Percentiles rank a stretch among this genome's conserved stretches.
phyloP scores from a whole-genome alignment of 2,888 invertebrate species.

The Rotaria socialis region DNA sequence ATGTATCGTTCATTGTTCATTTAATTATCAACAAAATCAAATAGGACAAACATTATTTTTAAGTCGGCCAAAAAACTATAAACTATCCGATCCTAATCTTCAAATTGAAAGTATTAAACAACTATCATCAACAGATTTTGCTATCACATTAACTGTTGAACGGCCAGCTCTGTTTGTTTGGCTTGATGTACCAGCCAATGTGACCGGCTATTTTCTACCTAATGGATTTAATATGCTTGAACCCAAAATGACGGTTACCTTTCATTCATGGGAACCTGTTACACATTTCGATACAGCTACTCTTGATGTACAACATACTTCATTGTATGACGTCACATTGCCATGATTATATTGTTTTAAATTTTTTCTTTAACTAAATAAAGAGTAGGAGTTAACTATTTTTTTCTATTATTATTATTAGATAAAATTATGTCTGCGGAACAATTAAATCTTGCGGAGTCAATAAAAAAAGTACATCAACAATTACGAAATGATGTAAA shows the following conservation, averaged over 20 bases:
- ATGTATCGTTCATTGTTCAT: neutral
- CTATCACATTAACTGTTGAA: constrained; percentile 12
- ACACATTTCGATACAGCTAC: neutral
- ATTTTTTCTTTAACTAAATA: neutral
- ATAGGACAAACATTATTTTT: constrained; percentile 39
- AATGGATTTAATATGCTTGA: constrained; percentile 42
- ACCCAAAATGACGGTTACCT: neutral
- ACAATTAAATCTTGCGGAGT: neutral
- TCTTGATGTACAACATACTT: neutral
- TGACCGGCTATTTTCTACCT: constrained; percentile 35
- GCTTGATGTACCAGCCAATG: constrained; percentile 33
- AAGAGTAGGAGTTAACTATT: neutral
- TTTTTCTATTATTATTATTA: neutral
- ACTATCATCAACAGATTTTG: neutral
- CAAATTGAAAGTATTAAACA: neutral
- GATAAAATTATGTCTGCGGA: neutral
- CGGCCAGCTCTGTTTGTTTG: constrained; percentile 43
- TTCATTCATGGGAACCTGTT: neutral
- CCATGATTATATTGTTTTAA: neutral
- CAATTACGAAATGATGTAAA: neutral
- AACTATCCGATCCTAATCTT: neutral
- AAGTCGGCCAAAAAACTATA: constrained; percentile 28
- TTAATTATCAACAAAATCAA: neutral
- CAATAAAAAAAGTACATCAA: constrained; percentile 18
- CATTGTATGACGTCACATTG: neutral